These are phyloP conservation scores for Petroica traversi DNA, from an alignment of 2,113 vertebrate genomes.

Conservation along the genomic window DNA sequence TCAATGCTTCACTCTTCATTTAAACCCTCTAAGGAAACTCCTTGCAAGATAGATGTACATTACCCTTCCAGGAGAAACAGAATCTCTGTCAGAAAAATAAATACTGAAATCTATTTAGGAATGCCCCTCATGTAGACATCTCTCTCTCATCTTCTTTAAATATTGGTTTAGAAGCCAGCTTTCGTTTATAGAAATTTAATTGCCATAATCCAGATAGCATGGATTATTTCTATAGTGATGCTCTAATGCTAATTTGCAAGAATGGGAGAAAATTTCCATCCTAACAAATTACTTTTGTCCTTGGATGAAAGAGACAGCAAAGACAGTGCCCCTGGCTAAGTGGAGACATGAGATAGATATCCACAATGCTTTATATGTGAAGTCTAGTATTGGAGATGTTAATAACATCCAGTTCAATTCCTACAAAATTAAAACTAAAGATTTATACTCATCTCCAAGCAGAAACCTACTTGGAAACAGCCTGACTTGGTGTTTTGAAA, in stretches of 20 bases:
- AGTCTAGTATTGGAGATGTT: conserved; percentile 29
- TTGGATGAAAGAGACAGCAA: conserved; percentile 58
- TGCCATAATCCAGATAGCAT: conserved; percentile 38
- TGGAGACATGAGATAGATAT: conserved; percentile 44
- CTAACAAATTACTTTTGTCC: conserved; percentile 65
- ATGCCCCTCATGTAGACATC: conserved; percentile 39
- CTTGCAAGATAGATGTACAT: not conserved
- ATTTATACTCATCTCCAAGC: not conserved
- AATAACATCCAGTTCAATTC: conserved; percentile 62
- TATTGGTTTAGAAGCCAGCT: conserved; percentile 68
- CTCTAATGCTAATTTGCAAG: conserved; percentile 57
- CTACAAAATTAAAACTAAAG: conserved; percentile 47
- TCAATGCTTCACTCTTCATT: conserved; percentile 54
- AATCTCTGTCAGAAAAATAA: not conserved
- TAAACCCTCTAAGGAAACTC: conserved; percentile 38
- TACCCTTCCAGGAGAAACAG: conserved; percentile 1
- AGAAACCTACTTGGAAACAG: not conserved
- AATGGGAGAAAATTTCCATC: conserved; percentile 57
- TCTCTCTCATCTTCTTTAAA: conserved; percentile 58
- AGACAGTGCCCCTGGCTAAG: conserved; percentile 46
- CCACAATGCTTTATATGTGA: not conserved
- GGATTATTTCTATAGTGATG: conserved; percentile 56
- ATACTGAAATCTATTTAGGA: conserved; percentile 24
- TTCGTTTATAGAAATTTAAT: conserved; percentile 29
- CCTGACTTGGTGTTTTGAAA: not conserved